phyloP scores from a whole-genome alignment of 92 coral and sea anemone species.

The Phenganax marumi region DNA sequence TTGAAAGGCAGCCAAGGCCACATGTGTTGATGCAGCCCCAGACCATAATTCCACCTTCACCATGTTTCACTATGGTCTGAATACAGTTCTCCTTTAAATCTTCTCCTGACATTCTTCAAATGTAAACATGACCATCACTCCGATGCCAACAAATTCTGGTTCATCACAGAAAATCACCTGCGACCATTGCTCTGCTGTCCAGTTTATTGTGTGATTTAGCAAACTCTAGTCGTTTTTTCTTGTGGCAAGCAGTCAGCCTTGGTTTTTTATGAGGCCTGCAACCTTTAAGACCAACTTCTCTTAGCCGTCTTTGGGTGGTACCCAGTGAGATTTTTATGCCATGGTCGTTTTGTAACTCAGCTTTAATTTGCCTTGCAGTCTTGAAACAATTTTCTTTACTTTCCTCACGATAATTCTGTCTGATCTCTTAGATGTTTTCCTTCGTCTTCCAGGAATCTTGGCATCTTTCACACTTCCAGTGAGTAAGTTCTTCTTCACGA shows the following conservation, averaged over 20 bases:
- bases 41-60: neutral
- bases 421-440: neutral
- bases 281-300: neutral
- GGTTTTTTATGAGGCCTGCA: neutral
- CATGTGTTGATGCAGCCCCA: neutral
- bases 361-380: slow-evolving; percentile 2
- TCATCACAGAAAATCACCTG: neutral
- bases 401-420: neutral
- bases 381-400: neutral
- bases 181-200: neutral
- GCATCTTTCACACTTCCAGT: neutral
- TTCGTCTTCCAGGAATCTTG: neutral
- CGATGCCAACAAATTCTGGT: neutral
- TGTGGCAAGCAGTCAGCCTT: neutral
- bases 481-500: neutral
- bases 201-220: neutral
- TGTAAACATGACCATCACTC: neutral
- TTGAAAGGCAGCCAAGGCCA: neutral
- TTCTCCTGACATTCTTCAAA: neutral
- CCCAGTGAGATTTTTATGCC: neutral
- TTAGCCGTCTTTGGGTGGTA: neutral
- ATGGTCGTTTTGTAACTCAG: neutral
- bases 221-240: neutral
- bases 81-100: neutral
- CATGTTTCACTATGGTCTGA: slow-evolving; percentile 44